These are phyloP conservation scores for Seira sanloemensis DNA, from an alignment of 2,888 invertebrate species.

Conservation along the genomic window DNA sequence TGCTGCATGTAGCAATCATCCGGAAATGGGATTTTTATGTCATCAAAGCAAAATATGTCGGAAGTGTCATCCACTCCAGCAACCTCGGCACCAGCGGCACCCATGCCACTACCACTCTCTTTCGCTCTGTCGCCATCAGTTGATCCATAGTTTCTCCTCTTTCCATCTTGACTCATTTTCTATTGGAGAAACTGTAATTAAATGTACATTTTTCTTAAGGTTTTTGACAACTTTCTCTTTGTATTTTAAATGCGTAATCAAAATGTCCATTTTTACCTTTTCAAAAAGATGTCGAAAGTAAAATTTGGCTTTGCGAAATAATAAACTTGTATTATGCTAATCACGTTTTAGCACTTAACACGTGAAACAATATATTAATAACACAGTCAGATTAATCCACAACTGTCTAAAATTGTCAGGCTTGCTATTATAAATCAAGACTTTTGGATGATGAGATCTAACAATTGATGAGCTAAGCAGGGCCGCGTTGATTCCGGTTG, in stretches of 20 bases:
- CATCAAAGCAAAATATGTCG: slow-evolving; percentile 54
- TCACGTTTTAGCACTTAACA: too few relatives aligned
- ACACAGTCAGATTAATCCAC: slow-evolving; percentile 2
- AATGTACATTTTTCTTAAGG: too few relatives aligned
- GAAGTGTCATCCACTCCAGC: slow-evolving; percentile 9
- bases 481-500: slow-evolving; percentile 14
- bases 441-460: slow-evolving; percentile 46
- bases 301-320: too few relatives aligned
- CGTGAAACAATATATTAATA: background rate
- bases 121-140: slow-evolving; percentile 3
- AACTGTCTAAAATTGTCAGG: slow-evolving; percentile 35
- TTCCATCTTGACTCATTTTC: slow-evolving; percentile 54
- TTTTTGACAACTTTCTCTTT: too few relatives aligned
- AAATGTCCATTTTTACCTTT: too few relatives aligned
- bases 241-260: too few relatives aligned
- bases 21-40: slow-evolving; percentile 62
- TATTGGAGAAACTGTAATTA: too few relatives aligned
- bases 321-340: too few relatives aligned
- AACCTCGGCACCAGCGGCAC: background rate
- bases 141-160: slow-evolving; percentile 45
- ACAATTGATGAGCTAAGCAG: slow-evolving; percentile 5
- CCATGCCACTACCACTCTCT: background rate
- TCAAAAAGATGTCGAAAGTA: too few relatives aligned
- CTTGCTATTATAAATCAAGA: slow-evolving; percentile 52
- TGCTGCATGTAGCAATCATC: slow-evolving; percentile 69